Evolutionary conservation across 30 jellyfish, hydroid and myxozoan species (phyloP), one percentile per base, ranked within the genome.

Genomic region (Aurelia aurita): DNA sequence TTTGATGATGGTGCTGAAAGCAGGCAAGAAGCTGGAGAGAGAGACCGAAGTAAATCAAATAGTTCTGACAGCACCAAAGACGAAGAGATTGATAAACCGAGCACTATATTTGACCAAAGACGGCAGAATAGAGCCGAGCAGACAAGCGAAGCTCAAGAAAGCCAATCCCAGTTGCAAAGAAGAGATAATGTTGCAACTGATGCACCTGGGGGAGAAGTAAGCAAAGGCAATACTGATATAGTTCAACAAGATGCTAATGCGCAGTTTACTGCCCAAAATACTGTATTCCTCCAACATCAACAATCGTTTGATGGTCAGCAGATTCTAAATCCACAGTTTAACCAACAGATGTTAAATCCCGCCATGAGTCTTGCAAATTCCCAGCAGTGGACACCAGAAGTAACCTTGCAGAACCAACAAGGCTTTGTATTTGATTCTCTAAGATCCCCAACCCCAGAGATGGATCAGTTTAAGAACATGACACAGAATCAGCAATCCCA

Each of bases 391-490:
- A 66, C 80, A 39, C 43, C 74, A 15, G 44, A 34, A 27, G 78
- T 84, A n/a, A 62, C 90, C 16, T 87, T 79, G 19, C 74, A 63
- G 19, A 72, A 74, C 53, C 80, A 60, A 47, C 71, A 25, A 18
- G 90, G 87, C 29, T 91, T 75, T 59, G 72, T 83, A 69, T 66
- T 45, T 27, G 82, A 85, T 79, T 73, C 85, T 5, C 96, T 91
- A 2, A 63, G 98, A 25, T 92, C 98, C 13, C 97, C 97, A 25
- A 92, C 98, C 0, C 98, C 97, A 0, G 98, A 92, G 60, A 51
- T 92, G 91, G 97, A 92, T 43, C 62, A 63, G n/a, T 76, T 35
- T 64, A 77, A 77, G 22, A 53, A 27, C 16, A 16, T 62, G 16
- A 22, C 15, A 8, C 69, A 58, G 26, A 72, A 31, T 4, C 78